Evolutionary conservation across 2,797 vertebrate genomes (phyloP), one percentile per base, ranked within the genome.

Genomic region (Protonibea diacanthus): DNA sequence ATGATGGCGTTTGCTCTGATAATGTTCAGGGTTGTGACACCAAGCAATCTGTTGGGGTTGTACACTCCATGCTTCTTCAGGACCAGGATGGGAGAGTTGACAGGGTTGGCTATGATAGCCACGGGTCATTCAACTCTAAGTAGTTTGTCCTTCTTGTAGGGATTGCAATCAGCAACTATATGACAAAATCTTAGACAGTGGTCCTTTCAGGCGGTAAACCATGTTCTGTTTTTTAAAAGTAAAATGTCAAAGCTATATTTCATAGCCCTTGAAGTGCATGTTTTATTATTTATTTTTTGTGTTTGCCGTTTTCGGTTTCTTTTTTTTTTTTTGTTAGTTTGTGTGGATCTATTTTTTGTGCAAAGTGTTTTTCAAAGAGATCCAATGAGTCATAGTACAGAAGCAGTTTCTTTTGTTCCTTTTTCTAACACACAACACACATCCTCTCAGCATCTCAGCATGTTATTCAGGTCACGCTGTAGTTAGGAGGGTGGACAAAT

Each of bases 61-160:
- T 97, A 99, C 1, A 97, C 98, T 0, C 97, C 97, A 0, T 96
- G 94, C 83, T 99, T 99, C 95, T 99, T 99, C 94, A 99, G 95
- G 53, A 99, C 86, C 90, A 98, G 98, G 90, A 99, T 97, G 74
- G 98, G 99, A 77, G 98, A 99, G 93, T 99, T 99, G 20, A 99
- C 98, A 0, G 98, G 98, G 88, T 99, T 99, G 64, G 98, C n/a
- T n/a, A n/a, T n/a, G n/a, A n/a, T n/a, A n/a, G 98, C 98, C 88
- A 97, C 96, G 0, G 98, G 97, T 81, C 98, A 99, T 33, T 33
- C 7, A 7, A 0, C 33, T 33, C 33, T 8, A 33, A 7, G 7
- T 33, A 38, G 8, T 38, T 38, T 38, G 33, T 2, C 33, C 33
- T 38, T 38, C 33, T 38, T 29, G 29, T 6, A 6, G 6, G 29